Conservation (phyloP, 2,797 vertebrate genomes). For the Prunella strophiata region DNA sequence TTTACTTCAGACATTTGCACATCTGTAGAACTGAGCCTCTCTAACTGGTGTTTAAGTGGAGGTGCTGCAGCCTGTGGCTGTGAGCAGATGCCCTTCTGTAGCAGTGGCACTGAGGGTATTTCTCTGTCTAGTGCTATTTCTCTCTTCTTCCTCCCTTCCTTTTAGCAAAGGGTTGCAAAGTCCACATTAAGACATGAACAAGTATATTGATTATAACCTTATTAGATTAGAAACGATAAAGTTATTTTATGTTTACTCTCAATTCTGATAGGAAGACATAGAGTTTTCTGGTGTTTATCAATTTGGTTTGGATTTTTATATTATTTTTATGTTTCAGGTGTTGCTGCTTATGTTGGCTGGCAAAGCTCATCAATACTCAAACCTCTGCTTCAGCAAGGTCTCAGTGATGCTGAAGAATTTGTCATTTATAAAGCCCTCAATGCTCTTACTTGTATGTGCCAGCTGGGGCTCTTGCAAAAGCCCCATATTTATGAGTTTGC, state of each 20-base stretch:
- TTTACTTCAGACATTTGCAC: not conserved
- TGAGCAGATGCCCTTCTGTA: not conserved
- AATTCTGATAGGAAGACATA: not conserved
- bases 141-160: not conserved
- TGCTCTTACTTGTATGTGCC: conserved; percentile 96
- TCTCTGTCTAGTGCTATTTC: not conserved
- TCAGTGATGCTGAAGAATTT: conserved; percentile 97
- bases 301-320: not conserved
- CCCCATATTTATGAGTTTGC: conserved; percentile 97
- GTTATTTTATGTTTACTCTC: not conserved
- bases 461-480: conserved; percentile 94
- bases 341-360: conserved; percentile 98
- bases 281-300: not conserved
- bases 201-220: not conserved
- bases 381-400: conserved; percentile 94
- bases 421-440: conserved; percentile 97
- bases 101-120: not conserved
- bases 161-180: not conserved
- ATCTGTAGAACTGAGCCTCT: not conserved
- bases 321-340: conserved; percentile 79
- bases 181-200: not conserved
- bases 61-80: not conserved
- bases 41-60: not conserved
- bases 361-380: conserved; percentile 98
- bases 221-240: not conserved